phyloP scores from a whole-genome alignment of 1,140 invertebrate species.

The Mamestra configurata region DNA sequence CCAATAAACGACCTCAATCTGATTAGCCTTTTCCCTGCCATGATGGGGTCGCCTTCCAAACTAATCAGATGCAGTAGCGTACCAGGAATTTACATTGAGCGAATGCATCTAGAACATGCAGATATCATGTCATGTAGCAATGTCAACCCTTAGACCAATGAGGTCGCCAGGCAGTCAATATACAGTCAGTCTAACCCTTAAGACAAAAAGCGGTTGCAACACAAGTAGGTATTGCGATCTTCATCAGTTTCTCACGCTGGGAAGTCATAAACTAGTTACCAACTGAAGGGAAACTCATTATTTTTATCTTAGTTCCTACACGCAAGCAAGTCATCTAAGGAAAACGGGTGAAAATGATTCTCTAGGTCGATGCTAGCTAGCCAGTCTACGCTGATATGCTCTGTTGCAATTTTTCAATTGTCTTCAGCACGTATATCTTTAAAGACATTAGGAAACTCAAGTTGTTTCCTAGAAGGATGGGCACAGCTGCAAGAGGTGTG shows the following conservation, averaged over 20 bases:
- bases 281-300: constrained; percentile 1
- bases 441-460: background rate
- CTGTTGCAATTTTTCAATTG: constrained; percentile 18
- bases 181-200: too few species aligned
- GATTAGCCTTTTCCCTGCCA: too few species aligned
- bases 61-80: too few species aligned
- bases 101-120: too few species aligned
- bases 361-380: background rate
- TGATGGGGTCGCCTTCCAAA: too few species aligned
- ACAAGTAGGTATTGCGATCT: background rate
- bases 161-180: too few species aligned
- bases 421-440: background rate
- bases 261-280: background rate
- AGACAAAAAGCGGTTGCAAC: background rate
- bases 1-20: too few species aligned
- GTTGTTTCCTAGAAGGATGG: background rate
- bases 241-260: background rate
- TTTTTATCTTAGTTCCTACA: background rate
- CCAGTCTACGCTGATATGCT: background rate
- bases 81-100: too few species aligned
- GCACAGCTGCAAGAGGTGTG: background rate
- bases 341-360: background rate
- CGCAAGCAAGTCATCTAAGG: background rate
- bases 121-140: too few species aligned
- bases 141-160: too few species aligned